Base-by-base conservation (phyloP, 2,113 vertebrate species). In the Lepisosteus osseus region DNA sequence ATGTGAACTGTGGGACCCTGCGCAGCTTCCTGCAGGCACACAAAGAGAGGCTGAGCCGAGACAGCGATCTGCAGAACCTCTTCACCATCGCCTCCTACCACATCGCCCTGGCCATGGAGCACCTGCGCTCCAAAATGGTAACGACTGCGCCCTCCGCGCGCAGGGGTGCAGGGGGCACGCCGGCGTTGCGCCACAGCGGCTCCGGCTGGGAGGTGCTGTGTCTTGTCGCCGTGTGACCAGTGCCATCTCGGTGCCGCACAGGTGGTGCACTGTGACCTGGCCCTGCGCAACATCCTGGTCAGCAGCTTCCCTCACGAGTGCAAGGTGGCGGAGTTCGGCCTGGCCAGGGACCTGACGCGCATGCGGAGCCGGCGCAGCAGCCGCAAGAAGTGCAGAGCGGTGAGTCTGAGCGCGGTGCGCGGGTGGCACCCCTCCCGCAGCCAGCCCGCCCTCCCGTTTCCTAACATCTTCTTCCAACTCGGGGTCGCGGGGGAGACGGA, bases 21-120 rank as follows among this genome's bases (percentile, higher is more conserved):
- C 87, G 87, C 73, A 86, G 75, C 68, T 90, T 91, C 78, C 79
- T 92, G 14, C 89, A 90, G 80, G 82, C 73, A 56, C 79, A 91
- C 77, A 80, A 67, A 68, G 74, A 41, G 0, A 67, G 74, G 57
- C 82, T 92, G 65, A 78, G 73, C 3, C 29, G 56, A 14, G 79
- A 89, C 74, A 73, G 82, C 0, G 85, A 92, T 61, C 81, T 90
- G 56, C 89, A 86, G 75, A 82, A 76, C 66, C 85, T 88, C 57
- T 81, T 92, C 61, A 86, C 88, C 40, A 84, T 89, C 6, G 83
- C 85, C 0, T 86, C 86, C 2, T 91, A 90, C 72, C 90, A 91
- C 81, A 84, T 92, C 7, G 89, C 89, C 61, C 79, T 90, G 77
- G 90, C 88, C 56, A 84, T 92, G 90, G 86, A 91, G 66, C 86